A percentile compares a stretch with the other conserved stretches of the same genome.
Conservation (phyloP, 2,113 vertebrate genomes). For the Sander lucioperca region DNA sequence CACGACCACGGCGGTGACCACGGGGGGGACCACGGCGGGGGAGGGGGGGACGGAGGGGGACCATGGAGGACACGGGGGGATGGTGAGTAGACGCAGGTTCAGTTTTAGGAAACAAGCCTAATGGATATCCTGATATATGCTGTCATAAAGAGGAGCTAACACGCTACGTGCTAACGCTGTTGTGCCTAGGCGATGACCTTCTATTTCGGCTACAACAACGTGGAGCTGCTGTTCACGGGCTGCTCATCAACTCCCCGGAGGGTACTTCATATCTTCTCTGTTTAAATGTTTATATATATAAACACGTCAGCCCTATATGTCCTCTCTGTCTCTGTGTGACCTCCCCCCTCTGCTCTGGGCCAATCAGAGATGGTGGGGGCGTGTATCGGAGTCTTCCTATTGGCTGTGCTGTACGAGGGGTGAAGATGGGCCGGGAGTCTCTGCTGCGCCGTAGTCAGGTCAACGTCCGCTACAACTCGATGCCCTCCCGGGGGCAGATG, state of each 20-base stretch:
- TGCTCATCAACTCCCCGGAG: conserved; percentile 94
- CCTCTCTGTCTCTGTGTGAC: neutral
- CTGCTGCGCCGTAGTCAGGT: conserved; percentile 95
- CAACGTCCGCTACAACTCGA: conserved; percentile 98
- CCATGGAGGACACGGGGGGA: conserved; percentile 52
- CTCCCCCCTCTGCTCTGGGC: neutral
- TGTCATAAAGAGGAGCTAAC: neutral
- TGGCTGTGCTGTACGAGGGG: conserved; percentile 96
- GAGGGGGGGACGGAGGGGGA: conserved; percentile 9
- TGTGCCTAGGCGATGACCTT: conserved; percentile 89
- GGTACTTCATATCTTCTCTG: conserved; percentile 77
- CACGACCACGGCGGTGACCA: conserved; percentile 64
- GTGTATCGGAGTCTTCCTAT: conserved; percentile 93
- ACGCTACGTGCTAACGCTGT: conserved; percentile 6
- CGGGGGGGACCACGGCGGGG: conserved; percentile 41
- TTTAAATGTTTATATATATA: too few relatives aligned
- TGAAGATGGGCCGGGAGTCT: conserved; percentile 94
- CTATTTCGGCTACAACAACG: conserved; percentile 90
- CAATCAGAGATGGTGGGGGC: conserved; percentile 95
- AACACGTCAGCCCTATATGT: too few relatives aligned
- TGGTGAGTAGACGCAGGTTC: conserved; percentile 51
- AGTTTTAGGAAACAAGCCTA: too few relatives aligned
- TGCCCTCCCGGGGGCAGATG: conserved; percentile 96
- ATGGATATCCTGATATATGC: too few relatives aligned
- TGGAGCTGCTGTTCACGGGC: conserved; percentile 92